Evolutionary conservation across 2,888 invertebrate genomes (phyloP).

Genomic region (Trachelus troglodyta): DNA sequence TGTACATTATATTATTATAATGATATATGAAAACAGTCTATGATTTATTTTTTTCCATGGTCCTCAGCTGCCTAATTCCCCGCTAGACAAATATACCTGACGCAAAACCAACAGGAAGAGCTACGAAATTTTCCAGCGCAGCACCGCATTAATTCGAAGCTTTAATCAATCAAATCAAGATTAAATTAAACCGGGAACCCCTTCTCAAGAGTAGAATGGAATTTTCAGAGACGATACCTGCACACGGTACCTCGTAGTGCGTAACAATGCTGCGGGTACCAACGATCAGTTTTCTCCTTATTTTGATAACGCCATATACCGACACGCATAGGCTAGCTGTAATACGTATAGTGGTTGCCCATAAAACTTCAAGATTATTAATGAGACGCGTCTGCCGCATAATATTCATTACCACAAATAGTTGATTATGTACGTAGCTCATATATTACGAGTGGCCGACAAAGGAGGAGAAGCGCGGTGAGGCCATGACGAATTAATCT

Average conservation of each 20-base stretch:
- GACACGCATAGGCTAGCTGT: background rate
- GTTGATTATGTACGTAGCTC: constrained; percentile 63
- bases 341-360: background rate
- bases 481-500: constrained; percentile 65
- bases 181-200: background rate
- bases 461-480: constrained; percentile 60
- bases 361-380: constrained; percentile 52
- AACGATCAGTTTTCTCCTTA: background rate
- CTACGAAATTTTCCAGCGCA: background rate
- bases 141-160: background rate
- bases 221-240: background rate
- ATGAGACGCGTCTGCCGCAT: constrained; percentile 59
- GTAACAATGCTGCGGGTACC: background rate
- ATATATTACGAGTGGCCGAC: constrained; percentile 61
- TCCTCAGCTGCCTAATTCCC: background rate
- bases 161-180: background rate
- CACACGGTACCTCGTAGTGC: background rate
- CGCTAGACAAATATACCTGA: background rate
- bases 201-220: background rate
- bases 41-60: background rate
- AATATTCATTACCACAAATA: constrained; percentile 65
- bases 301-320: background rate
- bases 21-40: background rate
- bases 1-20: background rate
- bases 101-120: background rate